phyloP scores from a whole-genome alignment of 2,888 invertebrate species.

The Eudemis profundana region DNA sequence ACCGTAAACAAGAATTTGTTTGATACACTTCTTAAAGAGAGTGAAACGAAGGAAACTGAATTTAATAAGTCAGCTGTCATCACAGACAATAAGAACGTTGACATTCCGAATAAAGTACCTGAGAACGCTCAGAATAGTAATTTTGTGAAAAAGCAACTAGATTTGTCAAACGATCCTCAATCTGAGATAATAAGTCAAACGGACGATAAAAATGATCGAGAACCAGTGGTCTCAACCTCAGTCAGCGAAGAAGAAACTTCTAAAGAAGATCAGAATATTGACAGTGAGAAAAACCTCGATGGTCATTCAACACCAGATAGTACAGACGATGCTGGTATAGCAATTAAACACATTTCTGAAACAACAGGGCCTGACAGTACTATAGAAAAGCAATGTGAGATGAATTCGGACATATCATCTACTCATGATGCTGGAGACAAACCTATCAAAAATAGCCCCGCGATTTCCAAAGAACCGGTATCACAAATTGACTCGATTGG shows the following conservation, averaged over 20 bases:
- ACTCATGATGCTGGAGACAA: conserved; percentile 56
- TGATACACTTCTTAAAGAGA: conserved; percentile 17
- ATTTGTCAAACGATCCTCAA: background rate
- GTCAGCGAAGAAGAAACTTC: conserved; percentile 48
- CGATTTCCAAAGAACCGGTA: conserved; percentile 51
- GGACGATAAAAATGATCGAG: conserved; percentile 16
- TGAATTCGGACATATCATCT: conserved; percentile 64
- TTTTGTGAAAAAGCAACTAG: background rate
- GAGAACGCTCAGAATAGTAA: background rate
- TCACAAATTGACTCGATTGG: conserved; percentile 63
- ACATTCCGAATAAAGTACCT: background rate
- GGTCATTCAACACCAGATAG: conserved; percentile 68
- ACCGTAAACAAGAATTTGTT: conserved; percentile 19
- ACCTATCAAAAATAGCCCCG: conserved; percentile 49
- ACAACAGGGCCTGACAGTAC: conserved; percentile 64
- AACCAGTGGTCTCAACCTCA: conserved; percentile 56
- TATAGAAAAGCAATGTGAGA: conserved; percentile 62
- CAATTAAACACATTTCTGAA: conserved; percentile 46
- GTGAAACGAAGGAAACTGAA: background rate
- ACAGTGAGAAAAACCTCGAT: conserved; percentile 47
- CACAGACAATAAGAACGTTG: background rate
- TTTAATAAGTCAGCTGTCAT: background rate
- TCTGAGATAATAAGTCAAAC: background rate
- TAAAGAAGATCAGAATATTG: conserved; percentile 41
- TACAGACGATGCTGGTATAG: conserved; percentile 52